A percentile compares a stretch with the other conserved stretches of the same genome.
Evolutionary conservation across 2,113 vertebrate species (phyloP).

Genomic region (Hippocampus comes): DNA sequence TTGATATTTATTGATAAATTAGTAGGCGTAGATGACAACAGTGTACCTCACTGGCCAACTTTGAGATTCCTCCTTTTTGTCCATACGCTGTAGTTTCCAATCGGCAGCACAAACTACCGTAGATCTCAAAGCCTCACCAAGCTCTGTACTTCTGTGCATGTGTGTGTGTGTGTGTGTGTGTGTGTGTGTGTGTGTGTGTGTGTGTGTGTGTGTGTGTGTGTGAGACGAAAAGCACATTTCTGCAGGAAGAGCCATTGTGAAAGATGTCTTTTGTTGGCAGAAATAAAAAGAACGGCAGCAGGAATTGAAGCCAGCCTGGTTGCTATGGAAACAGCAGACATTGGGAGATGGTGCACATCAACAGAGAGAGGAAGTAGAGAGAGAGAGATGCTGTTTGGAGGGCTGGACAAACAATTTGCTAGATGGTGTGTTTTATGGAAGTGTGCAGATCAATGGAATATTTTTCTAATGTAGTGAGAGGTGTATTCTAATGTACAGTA

Average conservation of each 20-base stretch:
- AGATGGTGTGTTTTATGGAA: conserved; percentile 23
- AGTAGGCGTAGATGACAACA: neutral
- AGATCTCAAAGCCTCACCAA: neutral
- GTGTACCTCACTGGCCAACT: neutral
- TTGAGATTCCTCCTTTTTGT: neutral
- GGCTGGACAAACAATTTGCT: conserved; percentile 62
- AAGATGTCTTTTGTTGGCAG: conserved; percentile 72
- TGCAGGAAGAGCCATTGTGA: conserved; percentile 72
- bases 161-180: neutral
- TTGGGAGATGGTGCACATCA: conserved; percentile 27
- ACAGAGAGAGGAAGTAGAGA: conserved; percentile 1
- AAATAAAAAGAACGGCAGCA: conserved; percentile 68
- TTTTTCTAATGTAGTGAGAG: neutral
- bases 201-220: neutral
- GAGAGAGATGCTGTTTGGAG: conserved; percentile 53
- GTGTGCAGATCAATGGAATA: neutral
- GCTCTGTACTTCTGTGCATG: neutral
- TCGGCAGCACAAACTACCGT: neutral
- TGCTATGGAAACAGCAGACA: conserved; percentile 77
- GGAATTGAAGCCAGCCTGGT: conserved; percentile 73
- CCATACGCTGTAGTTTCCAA: neutral
- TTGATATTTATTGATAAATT: neutral
- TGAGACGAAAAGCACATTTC: conserved; percentile 41
- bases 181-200: neutral
- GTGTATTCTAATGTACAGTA: neutral